Percentiles rank a stretch among this genome's conserved stretches.
Conservation (phyloP, 2,113 vertebrate genomes). For the Apaloderma vittatum region DNA sequence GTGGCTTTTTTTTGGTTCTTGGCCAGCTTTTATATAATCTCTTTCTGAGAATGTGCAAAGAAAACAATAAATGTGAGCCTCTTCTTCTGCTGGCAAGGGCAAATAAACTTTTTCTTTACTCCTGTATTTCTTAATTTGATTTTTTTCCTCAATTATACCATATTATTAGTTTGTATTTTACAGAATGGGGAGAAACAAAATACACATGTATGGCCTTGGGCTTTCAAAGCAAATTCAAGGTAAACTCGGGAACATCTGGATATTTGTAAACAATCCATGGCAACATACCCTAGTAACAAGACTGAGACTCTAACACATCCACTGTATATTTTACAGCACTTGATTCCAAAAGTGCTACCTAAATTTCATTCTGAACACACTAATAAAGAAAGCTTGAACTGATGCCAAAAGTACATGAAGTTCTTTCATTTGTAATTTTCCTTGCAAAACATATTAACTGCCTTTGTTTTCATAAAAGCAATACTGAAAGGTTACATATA, state of each 20-base stretch:
- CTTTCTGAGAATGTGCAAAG: background rate
- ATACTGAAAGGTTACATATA: background rate
- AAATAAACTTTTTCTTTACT: background rate
- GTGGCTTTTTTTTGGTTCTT: background rate
- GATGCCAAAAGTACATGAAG: background rate
- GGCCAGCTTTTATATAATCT: background rate
- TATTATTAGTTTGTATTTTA: background rate
- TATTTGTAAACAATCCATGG: background rate
- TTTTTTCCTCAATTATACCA: background rate
- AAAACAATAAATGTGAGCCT: background rate
- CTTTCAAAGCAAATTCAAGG: background rate
- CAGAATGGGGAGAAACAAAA: background rate
- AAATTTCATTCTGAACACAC: background rate
- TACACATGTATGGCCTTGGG: background rate
- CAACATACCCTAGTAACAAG: background rate
- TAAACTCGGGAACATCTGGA: background rate
- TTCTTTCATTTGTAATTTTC: slow-evolving; percentile 24
- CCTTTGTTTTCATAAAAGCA: slow-evolving; percentile 39
- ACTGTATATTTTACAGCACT: background rate
- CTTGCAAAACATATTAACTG: slow-evolving; percentile 48
- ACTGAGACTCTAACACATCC: background rate
- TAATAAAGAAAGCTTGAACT: background rate
- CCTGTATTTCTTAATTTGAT: background rate
- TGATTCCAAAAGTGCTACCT: background rate
- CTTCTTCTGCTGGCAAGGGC: background rate